Evolutionary conservation across 1,140 invertebrate species (phyloP), one percentile per base, ranked within the genome.

Genomic region (Reticulitermes speratus): DNA sequence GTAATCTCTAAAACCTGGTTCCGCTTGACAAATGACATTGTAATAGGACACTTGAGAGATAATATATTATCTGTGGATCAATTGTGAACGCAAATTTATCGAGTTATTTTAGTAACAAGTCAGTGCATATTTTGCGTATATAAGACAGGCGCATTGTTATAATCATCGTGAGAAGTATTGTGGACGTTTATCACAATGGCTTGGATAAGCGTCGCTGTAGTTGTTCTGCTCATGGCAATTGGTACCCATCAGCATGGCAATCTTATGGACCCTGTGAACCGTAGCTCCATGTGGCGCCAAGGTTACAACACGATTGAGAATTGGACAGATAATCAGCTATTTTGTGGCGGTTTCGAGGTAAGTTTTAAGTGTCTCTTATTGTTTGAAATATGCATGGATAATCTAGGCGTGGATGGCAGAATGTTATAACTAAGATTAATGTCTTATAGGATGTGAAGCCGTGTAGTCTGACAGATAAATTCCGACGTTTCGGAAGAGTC

Each of bases 301-400:
- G 95, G 95, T 48, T 96, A 95, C 90, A 91, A 94, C 86, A 96
- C 96, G 7, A 94, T 95, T 7, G 92, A 93, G 82, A 96, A 97
- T 90, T 95, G 92, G 69, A 90, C 94, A 83, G 95, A 96, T 88
- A 94, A 95, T 88, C 91, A 93, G 85, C 91, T 94, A 55, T 95
- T 92, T 89, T 96, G 95, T 89, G 95, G 95, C 48, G 95, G 95
- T 86, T 91, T 91, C 85, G 87, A 88, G 85, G 94, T 94, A 90
- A 92, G 90, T 89, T 19, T 30, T 19, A 25, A 45, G 82, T 30
- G 6, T 19, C 21, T 9, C 8, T 83, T 9, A 83, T 75, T 44
- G 12, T 83, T 25, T 25, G 0, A 48, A 85, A 48, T 48, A 16
- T 11, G 45, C 45, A 48, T 48, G 45, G 45, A 11, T 12, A 16